phyloP scores from a whole-genome alignment of 2,888 invertebrate species.

The Platerodrilus igneus region DNA sequence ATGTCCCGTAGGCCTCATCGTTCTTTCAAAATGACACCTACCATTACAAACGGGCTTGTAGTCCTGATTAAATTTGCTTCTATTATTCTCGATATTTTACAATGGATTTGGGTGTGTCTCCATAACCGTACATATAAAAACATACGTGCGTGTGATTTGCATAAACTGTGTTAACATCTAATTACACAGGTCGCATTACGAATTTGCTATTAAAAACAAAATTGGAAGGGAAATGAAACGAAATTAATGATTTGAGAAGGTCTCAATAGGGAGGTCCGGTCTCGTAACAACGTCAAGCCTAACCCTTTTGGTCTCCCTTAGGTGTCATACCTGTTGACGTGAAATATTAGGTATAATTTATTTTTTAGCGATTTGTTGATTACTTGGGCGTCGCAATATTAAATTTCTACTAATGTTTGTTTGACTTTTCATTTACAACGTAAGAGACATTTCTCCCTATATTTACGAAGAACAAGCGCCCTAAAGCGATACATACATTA shows the following conservation, averaged over 20 bases:
- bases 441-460: constrained; percentile 11
- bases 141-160: constrained; percentile 40
- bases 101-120: constrained; percentile 36
- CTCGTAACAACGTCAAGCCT: constrained; percentile 22
- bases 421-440: constrained; percentile 9
- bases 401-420: neutral
- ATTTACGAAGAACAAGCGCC: constrained; percentile 20
- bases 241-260: constrained; percentile 30
- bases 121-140: too few species aligned
- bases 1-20: constrained; percentile 46
- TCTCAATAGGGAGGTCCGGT: constrained; percentile 26
- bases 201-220: constrained; percentile 1
- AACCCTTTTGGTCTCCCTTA: constrained; percentile 31
- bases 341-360: constrained; percentile 35
- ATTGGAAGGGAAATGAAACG: constrained; percentile 18
- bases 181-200: constrained; percentile 11
- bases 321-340: constrained; percentile 33
- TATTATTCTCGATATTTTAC: constrained; percentile 41
- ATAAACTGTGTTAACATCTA: constrained; percentile 17
- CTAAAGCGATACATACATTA: constrained; percentile 23
- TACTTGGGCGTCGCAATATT: constrained; percentile 30
- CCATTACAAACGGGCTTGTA: constrained; percentile 42
- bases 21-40: constrained; percentile 48
- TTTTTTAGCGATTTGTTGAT: constrained; percentile 46
- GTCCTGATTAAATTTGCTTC: constrained; percentile 47